Evolutionary conservation across 1,140 invertebrate species (phyloP).

Genomic region (Apocrypta bakeri): DNA sequence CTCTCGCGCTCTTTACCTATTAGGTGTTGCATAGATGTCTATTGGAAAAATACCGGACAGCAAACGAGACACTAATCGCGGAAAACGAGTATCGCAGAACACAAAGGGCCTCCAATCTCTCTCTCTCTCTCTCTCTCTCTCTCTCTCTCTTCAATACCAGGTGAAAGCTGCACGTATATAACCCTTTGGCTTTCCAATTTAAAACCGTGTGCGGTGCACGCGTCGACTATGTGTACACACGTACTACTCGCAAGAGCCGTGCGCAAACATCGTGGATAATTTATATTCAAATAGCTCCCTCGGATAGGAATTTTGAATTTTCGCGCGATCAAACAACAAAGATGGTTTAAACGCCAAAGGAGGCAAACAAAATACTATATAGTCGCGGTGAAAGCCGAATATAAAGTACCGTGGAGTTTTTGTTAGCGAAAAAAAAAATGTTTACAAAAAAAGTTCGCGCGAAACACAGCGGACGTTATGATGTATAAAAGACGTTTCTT

Average conservation of each 20-base stretch:
- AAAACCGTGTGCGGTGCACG: slow-evolving; percentile 8
- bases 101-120: too few species aligned
- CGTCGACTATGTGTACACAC: background rate
- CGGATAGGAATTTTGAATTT: slow-evolving; percentile 31
- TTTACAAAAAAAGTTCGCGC: background rate
- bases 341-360: background rate
- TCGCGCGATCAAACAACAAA: slow-evolving; percentile 9
- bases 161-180: slow-evolving; percentile 24
- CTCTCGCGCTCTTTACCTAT: background rate
- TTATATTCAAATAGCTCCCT: slow-evolving; percentile 39
- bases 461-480: background rate
- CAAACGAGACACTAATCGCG: background rate
- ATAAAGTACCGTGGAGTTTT: background rate
- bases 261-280: slow-evolving; percentile 5
- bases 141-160: background rate
- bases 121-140: too few species aligned
- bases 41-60: background rate
- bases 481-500: background rate
- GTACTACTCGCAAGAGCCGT: background rate
- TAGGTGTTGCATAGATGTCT: background rate
- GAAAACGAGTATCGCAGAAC: background rate
- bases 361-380: background rate
- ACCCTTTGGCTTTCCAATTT: slow-evolving; percentile 41
- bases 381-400: slow-evolving; percentile 36
- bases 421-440: background rate